These are phyloP conservation scores for Parus major DNA, from an alignment of 2,113 vertebrate genomes.

Conservation along the genomic window DNA sequence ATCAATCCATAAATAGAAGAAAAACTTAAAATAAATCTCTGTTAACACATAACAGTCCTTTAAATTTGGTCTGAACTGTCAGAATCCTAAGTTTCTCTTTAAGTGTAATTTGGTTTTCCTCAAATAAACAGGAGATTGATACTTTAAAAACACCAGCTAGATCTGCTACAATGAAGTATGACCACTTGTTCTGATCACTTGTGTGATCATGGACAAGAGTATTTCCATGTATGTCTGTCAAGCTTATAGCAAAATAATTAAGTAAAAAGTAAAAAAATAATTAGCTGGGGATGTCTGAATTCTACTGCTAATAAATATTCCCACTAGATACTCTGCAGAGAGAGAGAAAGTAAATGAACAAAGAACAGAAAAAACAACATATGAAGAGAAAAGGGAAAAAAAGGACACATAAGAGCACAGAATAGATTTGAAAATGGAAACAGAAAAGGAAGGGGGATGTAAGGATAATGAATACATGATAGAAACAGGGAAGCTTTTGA, in stretches of 20 bases:
- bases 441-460: neutral
- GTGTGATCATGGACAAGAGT: neutral
- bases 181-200: neutral
- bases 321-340: neutral
- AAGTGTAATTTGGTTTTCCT: neutral
- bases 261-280: too few species aligned
- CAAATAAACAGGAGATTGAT: neutral
- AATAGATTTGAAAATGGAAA: neutral
- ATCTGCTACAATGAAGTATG: neutral
- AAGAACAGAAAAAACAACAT: neutral
- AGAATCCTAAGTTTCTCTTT: neutral
- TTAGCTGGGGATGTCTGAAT: neutral
- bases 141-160: neutral
- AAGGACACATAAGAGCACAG: neutral
- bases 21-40: neutral
- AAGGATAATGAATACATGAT: rapidly evolving
- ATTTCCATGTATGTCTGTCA: neutral
- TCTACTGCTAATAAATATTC: neutral
- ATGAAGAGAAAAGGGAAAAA: neutral
- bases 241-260: neutral
- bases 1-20: neutral
- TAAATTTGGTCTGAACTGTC: neutral
- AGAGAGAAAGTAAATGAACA: neutral
- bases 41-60: neutral
- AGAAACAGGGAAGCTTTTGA: neutral